Percentiles rank a stretch among this genome's conserved stretches.
phyloP scores from a whole-genome alignment of 2,888 invertebrate genomes.

The Diploptera punctata region DNA sequence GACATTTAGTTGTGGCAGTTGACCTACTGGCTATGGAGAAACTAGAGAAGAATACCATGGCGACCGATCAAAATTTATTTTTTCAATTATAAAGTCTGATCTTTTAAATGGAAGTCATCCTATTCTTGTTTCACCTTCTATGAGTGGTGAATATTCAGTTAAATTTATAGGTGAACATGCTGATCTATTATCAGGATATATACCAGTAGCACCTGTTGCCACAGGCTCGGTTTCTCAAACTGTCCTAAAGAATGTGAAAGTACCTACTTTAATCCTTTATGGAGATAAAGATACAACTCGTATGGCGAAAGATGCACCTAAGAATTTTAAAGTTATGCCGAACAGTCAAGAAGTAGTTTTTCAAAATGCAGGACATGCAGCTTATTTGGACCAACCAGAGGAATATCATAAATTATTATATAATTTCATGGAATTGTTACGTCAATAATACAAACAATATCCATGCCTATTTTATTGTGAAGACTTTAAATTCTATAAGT shows the following conservation, averaged over 20 bases:
- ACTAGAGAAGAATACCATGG: slow-evolving; percentile 42
- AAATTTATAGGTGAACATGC: slow-evolving; percentile 53
- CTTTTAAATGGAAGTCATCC: slow-evolving; percentile 47
- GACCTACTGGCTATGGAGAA: slow-evolving; percentile 56
- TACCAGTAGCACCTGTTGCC: slow-evolving; percentile 55
- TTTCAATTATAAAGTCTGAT: slow-evolving; percentile 48
- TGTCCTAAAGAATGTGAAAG: slow-evolving; percentile 46
- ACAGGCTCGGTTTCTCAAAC: slow-evolving; percentile 45
- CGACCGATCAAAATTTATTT: slow-evolving; percentile 48
- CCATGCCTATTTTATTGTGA: too few species aligned
- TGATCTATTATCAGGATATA: slow-evolving; percentile 51
- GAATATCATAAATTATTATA: slow-evolving; percentile 54
- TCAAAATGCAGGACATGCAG: slow-evolving; percentile 55
- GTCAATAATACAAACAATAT: too few species aligned
- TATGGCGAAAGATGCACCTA: slow-evolving; percentile 50
- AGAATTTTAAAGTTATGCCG: slow-evolving; percentile 53
- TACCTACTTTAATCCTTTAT: slow-evolving; percentile 56
- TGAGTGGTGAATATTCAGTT: slow-evolving; percentile 57
- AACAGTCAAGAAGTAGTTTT: slow-evolving; percentile 50
- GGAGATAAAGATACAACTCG: slow-evolving; percentile 54
- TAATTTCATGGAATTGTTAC: slow-evolving; percentile 49
- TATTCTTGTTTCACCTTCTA: slow-evolving; percentile 57
- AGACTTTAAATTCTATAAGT: too few species aligned
- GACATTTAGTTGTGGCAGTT: slow-evolving; percentile 55
- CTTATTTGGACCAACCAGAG: slow-evolving; percentile 55